A percentile compares a stretch with the other conserved stretches of the same genome.
Evolutionary conservation across 2,113 vertebrate genomes (phyloP).

Genomic region (Malurus alboscapulatus): DNA sequence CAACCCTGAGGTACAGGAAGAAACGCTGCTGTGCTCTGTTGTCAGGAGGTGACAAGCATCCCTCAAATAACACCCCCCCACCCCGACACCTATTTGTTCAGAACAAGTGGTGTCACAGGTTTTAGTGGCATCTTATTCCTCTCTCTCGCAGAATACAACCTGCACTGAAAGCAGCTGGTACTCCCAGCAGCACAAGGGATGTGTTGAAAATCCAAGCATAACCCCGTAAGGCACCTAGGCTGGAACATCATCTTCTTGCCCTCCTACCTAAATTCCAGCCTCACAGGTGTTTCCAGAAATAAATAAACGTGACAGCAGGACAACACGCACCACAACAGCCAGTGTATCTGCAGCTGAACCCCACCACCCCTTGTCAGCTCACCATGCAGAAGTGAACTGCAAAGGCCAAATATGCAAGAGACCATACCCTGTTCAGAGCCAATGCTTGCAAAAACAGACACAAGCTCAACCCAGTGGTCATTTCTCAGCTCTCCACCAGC

Average conservation of each 20-base stretch:
- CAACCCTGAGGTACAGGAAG: background rate
- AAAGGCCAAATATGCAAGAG: background rate
- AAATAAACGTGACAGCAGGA: background rate
- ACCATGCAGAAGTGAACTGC: background rate
- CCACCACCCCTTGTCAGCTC: background rate
- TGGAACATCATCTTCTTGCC: background rate
- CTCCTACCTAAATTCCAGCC: background rate
- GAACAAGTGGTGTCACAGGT: background rate
- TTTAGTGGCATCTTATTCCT: background rate
- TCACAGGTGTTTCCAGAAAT: background rate
- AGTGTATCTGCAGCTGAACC: background rate
- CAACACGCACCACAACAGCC: rapidly evolving
- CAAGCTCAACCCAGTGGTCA: background rate
- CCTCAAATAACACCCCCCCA: background rate
- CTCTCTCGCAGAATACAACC: background rate
- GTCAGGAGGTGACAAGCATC: background rate
- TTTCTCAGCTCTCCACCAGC: background rate
- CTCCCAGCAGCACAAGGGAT: background rate
- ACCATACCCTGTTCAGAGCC: rapidly evolving
- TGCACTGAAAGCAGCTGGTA: background rate
- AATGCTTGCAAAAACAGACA: rapidly evolving
- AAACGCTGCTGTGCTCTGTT: background rate
- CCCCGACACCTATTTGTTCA: background rate
- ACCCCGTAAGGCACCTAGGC: background rate
- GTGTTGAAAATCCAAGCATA: background rate